Evolutionary conservation across 2,888 invertebrate genomes (phyloP).

Genomic region (Rotaria socialis): DNA sequence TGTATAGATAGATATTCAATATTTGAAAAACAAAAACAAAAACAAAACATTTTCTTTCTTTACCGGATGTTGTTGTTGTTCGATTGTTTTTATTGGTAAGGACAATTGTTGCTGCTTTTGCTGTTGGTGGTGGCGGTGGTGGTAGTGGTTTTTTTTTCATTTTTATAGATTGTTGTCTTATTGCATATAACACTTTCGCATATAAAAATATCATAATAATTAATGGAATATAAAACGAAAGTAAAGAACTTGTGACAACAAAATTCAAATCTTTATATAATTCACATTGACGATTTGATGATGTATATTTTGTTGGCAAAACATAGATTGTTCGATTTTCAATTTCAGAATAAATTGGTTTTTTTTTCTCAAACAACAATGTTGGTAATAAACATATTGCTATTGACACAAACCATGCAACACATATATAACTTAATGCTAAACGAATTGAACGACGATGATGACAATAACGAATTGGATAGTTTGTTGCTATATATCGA

Average conservation of each 20-base stretch:
- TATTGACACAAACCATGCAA: conserved; percentile 58
- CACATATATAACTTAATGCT: conserved; percentile 53
- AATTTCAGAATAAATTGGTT: not conserved
- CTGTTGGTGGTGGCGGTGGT: no score
- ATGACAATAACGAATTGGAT: conserved; percentile 59
- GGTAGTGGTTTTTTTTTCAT: not conserved
- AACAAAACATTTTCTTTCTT: no score
- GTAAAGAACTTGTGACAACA: conserved; percentile 8
- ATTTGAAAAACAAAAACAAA: no score
- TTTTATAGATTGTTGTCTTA: not conserved
- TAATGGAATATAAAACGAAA: conserved; percentile 28
- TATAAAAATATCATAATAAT: conserved; percentile 29
- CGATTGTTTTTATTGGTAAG: not conserved
- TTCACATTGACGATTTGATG: not conserved
- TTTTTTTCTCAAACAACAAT: not conserved
- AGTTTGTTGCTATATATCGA: conserved; percentile 59
- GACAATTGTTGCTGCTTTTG: not conserved
- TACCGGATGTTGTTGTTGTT: no score
- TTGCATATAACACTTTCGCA: conserved; percentile 21
- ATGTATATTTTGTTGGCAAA: not conserved
- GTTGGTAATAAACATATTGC: conserved; percentile 57
- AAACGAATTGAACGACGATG: conserved; percentile 54
- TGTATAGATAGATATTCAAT: no score
- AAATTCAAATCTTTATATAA: conserved; percentile 21
- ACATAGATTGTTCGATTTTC: not conserved